Percentiles rank a stretch among this genome's conserved stretches.
Conservation (phyloP, 92 coral and sea anemone genomes). For the Paragorgia papillata region DNA sequence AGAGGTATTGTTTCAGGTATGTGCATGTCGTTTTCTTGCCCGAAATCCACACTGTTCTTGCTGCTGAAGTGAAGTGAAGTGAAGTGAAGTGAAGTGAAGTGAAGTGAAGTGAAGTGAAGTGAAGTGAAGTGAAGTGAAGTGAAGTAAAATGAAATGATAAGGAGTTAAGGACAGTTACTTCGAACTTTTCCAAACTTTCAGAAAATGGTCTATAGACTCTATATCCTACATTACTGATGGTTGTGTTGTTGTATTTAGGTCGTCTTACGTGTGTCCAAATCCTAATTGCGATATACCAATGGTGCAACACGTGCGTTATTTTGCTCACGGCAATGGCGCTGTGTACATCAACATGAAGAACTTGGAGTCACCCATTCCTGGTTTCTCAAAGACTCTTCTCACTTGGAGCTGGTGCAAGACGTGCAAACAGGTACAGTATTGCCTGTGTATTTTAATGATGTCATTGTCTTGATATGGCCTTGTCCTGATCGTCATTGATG, state of each 20-base stretch:
- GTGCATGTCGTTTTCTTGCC: background rate
- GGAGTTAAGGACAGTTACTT: too few species aligned
- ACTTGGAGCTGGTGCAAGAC: constrained; percentile 99
- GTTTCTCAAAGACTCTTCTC: constrained; percentile 84
- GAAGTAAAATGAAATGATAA: background rate
- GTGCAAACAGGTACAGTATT: constrained; percentile 80
- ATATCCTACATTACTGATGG: too few species aligned
- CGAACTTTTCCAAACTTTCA: too few species aligned
- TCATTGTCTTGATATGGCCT: too few species aligned
- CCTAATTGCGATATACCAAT: constrained; percentile 97
- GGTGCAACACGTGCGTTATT: constrained; percentile 97
- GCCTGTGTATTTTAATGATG: background rate
- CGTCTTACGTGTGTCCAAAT: constrained; percentile 93
- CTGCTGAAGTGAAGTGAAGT: constrained; percentile 32
- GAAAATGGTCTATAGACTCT: too few species aligned
- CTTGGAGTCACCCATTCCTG: constrained; percentile 96
- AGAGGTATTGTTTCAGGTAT: constrained; percentile 97
- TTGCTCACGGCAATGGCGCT: constrained; percentile 95
- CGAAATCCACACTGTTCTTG: background rate
- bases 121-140: background rate
- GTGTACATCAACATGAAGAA: constrained; percentile 96
- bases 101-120: background rate
- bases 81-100: too few species aligned
- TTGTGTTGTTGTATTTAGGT: constrained; percentile 51
- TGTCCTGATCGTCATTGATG: too few species aligned